phyloP scores from a whole-genome alignment of 2,797 vertebrate genomes.

The Gephyroberyx darwinii region DNA sequence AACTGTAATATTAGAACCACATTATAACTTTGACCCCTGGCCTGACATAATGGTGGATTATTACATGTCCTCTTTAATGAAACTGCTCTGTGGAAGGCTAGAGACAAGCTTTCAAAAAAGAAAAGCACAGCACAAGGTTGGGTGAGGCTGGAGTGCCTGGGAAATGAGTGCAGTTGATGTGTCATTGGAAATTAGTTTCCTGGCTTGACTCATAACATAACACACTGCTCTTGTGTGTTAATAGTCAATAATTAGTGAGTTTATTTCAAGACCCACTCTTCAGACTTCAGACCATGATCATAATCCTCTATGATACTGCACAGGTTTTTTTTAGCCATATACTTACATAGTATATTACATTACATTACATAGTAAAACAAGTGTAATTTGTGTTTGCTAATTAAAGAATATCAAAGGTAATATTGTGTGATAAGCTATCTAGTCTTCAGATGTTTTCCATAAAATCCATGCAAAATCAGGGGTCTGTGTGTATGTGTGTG shows the following conservation, averaged over 20 bases:
- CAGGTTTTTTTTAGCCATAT: neutral
- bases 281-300: neutral
- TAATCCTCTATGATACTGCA: neutral
- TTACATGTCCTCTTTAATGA: conserved; percentile 36
- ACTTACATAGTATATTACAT: too few species aligned
- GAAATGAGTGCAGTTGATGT: conserved; percentile 54
- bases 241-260: too few species aligned
- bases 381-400: neutral
- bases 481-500: conserved; percentile 5
- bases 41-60: conserved; percentile 25
- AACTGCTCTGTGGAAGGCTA: conserved; percentile 34
- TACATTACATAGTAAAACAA: neutral
- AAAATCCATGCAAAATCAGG: neutral
- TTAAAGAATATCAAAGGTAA: neutral
- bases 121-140: conserved; percentile 1
- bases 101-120: neutral
- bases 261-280: neutral
- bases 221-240: too few species aligned
- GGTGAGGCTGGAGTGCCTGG: conserved; percentile 13
- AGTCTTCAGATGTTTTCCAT: conserved; percentile 10
- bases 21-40: conserved; percentile 15
- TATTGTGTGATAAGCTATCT: neutral
- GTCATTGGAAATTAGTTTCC: conserved; percentile 34
- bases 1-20: conserved; percentile 21
- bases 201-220: too few species aligned